Percentiles rank a stretch among this genome's conserved stretches.
phyloP scores from a whole-genome alignment of 2,113 vertebrate genomes.

The Thermophis baileyi region DNA sequence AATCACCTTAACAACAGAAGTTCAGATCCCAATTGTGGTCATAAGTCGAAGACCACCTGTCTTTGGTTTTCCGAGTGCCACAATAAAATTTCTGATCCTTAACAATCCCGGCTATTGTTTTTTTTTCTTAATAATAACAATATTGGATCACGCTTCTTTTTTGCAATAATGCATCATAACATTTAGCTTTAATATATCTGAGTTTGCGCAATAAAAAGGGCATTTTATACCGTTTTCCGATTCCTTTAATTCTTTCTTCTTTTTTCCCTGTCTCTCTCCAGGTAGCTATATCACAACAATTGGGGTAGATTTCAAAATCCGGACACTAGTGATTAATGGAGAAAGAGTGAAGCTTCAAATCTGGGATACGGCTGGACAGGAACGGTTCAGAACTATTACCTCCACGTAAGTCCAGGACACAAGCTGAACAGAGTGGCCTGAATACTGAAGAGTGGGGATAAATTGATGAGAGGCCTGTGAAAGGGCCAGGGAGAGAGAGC shows the following conservation, averaged over 20 bases:
- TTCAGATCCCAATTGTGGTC: background rate
- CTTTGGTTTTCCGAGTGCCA: background rate
- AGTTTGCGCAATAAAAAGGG: background rate
- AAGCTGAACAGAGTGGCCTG: background rate
- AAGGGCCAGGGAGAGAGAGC: background rate
- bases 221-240: background rate
- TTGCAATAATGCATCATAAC: background rate
- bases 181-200: background rate
- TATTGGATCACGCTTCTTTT: background rate
- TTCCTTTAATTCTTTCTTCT: background rate
- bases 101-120: background rate
- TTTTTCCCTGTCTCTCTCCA: background rate
- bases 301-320: conserved; percentile 82
- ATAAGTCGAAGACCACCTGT: background rate
- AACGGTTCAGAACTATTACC: conserved; percentile 76
- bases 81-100: background rate
- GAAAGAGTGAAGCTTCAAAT: conserved; percentile 82
- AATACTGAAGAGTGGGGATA: background rate
- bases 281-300: conserved; percentile 83
- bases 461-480: background rate
- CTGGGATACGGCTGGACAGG: conserved; percentile 83
- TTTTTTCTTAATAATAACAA: background rate
- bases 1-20: background rate
- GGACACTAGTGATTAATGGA: conserved; percentile 77
- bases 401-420: conserved; percentile 70